phyloP scores from a whole-genome alignment of 2,888 invertebrate genomes.

The Tubulanus polymorphus region DNA sequence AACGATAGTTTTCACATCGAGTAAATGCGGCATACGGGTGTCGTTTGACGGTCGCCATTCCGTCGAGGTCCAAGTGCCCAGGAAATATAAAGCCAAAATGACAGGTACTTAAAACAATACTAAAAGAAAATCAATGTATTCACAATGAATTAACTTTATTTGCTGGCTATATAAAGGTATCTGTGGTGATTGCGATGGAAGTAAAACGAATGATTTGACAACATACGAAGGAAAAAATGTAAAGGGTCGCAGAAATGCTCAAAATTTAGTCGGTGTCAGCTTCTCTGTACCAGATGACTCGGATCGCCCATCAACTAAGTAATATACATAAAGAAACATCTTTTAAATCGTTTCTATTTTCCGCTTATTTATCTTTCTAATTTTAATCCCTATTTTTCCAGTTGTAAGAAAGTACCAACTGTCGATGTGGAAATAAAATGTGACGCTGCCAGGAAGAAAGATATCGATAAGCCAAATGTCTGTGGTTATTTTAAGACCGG shows the following conservation, averaged over 20 bases:
- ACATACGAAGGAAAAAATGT: slow-evolving; percentile 21
- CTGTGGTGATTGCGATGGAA: slow-evolving; percentile 29
- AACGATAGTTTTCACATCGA: too few species aligned
- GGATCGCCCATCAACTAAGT: background rate
- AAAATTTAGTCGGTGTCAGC: slow-evolving; percentile 20
- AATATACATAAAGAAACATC: background rate
- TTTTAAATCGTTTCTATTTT: background rate
- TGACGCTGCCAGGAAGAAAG: too few species aligned
- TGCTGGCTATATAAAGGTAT: too few species aligned
- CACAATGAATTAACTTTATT: too few species aligned
- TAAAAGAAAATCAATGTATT: too few species aligned
- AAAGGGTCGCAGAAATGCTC: slow-evolving; percentile 10
- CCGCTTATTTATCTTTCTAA: background rate
- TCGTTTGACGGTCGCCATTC: slow-evolving; percentile 24
- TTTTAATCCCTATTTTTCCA: background rate
- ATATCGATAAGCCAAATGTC: too few species aligned
- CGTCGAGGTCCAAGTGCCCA: slow-evolving; percentile 19
- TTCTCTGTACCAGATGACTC: slow-evolving; percentile 26
- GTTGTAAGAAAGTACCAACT: too few species aligned
- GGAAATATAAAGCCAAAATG: slow-evolving; percentile 15
- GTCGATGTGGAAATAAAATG: too few species aligned
- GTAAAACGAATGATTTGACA: slow-evolving; percentile 21
- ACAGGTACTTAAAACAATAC: too few species aligned
- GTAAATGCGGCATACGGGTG: slow-evolving; percentile 21
- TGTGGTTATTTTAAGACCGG: too few species aligned